phyloP scores from a whole-genome alignment of 2,888 invertebrate genomes.

The Hartigia nigra region DNA sequence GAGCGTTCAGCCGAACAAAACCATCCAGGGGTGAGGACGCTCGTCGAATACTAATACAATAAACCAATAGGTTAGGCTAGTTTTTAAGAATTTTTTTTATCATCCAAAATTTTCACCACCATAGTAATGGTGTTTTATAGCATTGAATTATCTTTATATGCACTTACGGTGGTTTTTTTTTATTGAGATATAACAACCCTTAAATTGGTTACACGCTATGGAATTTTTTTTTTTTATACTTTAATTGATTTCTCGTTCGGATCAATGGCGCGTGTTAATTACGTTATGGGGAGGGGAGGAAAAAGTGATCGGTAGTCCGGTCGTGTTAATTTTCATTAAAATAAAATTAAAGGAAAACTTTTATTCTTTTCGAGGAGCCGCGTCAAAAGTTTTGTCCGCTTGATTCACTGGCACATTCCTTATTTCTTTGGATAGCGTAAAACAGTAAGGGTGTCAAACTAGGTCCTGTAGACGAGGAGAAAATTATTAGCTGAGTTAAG shows the following conservation, averaged over 20 bases:
- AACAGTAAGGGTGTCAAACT: not conserved
- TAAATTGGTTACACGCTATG: not conserved
- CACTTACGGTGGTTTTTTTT: too few species aligned
- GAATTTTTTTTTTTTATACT: conserved; percentile 14
- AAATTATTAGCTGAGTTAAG: not conserved
- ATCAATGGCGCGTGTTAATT: conserved; percentile 33
- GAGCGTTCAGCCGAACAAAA: not conserved
- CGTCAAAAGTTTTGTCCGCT: not conserved
- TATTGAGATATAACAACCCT: not conserved
- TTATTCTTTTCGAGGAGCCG: conserved; percentile 8
- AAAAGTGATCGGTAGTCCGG: conserved; percentile 37
- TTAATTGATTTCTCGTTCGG: conserved; percentile 40
- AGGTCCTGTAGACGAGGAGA: not conserved
- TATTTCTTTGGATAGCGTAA: not conserved
- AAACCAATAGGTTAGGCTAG: not conserved
- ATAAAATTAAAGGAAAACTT: conserved; percentile 42
- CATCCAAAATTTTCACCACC: not conserved
- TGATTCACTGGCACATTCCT: not conserved
- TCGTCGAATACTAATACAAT: not conserved
- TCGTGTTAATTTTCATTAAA: conserved; percentile 42
- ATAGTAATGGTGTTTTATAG: not conserved
- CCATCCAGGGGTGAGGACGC: not conserved
- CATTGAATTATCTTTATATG: not conserved
- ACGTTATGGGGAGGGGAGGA: conserved; percentile 20
- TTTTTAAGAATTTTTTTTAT: not conserved